Evolutionary conservation across 2,888 invertebrate species (phyloP).

Genomic region (Cheilosia impressa): DNA sequence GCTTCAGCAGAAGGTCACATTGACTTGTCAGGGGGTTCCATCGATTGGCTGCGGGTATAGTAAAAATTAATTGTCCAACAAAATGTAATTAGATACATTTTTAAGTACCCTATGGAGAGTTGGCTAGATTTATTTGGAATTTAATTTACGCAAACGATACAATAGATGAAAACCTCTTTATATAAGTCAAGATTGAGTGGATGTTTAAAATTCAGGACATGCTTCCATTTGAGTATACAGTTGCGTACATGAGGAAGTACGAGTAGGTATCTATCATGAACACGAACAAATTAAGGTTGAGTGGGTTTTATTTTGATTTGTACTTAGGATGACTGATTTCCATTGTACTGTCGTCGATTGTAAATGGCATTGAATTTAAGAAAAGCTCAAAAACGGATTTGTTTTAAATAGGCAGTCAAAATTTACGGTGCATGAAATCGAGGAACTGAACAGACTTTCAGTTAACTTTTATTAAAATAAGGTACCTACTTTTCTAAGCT

Average conservation of each 20-base stretch:
- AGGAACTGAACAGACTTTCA: not conserved
- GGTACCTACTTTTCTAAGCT: too few relatives aligned
- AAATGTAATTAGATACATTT: constrained; percentile 64
- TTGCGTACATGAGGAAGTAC: constrained; percentile 14
- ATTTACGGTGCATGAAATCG: not conserved
- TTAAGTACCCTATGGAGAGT: constrained; percentile 33
- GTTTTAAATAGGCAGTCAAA: not conserved
- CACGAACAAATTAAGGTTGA: constrained; percentile 49
- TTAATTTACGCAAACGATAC: constrained; percentile 64
- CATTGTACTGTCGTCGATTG: not conserved
- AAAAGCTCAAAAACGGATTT: not conserved
- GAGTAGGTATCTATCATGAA: constrained; percentile 42
- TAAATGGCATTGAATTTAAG: not conserved
- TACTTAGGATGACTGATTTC: constrained; percentile 30
- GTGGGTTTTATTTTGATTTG: constrained; percentile 66
- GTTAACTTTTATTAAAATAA: too few relatives aligned
- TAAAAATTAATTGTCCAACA: constrained; percentile 61
- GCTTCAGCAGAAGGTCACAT: not conserved
- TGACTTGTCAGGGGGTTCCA: constrained; percentile 7
- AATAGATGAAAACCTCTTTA: constrained; percentile 60
- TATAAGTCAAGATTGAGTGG: constrained; percentile 36
- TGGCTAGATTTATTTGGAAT: constrained; percentile 18
- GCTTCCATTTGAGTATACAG: constrained; percentile 40
- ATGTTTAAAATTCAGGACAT: constrained; percentile 63
- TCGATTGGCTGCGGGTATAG: constrained; percentile 31